Base-by-base conservation (phyloP, 2,113 vertebrate genomes). In the Pseudorasbora parva region DNA sequence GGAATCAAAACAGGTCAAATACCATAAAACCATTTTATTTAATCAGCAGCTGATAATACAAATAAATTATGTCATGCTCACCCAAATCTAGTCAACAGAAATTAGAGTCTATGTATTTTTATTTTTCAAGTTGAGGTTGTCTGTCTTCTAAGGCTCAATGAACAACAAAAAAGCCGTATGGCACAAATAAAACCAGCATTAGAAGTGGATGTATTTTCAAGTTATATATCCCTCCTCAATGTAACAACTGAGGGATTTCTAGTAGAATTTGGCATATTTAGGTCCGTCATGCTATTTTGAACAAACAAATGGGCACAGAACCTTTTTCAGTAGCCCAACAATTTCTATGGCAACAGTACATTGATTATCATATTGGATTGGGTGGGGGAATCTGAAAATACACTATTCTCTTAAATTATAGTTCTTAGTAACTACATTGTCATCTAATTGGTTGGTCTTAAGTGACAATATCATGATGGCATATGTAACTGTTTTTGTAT, bases 1-100 rank as follows among this genome's bases (percentile, higher is more conserved):
- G 8, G 5, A 33, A 21, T 51, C 54, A 33, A 84, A 85, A 23
- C 56, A n/a, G n/a, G 33, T 19, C 69, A 64, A 10, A 85, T 88
- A 85, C 69, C 88, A 64, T 88, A 92, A 92, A 86, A 92, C 86
- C 87, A 62, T 87, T 95, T 95, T 94, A 93, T 93, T 94, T 92
- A 60, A 88, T 88, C 86, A 90, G 62, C 89, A 90, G 89, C 81
- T 89, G 84, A 88, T 88, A 91, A 90, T 91, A 91, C 88, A 88
- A 93, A 95, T 94, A 95, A 94, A 93, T 94, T 93, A 94, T 78
- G 49, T 83, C 56, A 37, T 77, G 86, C 82, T 87, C 85, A 82
- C 85, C 83, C 84, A 84, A 54, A 86, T 90, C 80, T 89, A 91
- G 85, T 79, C 74, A 19, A 77, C 33, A 23, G n/a, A 23, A 49